Percentiles rank a stretch among this genome's conserved stretches.
Conservation (phyloP, 1,140 invertebrate genomes). For the Galleria mellonella region DNA sequence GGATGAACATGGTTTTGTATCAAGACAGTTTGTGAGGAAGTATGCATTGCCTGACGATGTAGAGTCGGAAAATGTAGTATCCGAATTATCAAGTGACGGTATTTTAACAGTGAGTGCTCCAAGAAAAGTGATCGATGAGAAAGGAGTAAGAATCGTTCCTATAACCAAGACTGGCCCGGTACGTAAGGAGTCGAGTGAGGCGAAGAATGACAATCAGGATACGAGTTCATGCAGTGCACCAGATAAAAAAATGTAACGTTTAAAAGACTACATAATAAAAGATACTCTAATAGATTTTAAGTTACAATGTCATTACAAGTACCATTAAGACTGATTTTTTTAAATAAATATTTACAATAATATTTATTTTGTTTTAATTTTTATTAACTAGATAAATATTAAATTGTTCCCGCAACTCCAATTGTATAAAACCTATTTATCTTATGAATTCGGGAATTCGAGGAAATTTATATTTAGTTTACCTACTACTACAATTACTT, state of each 20-base stretch:
- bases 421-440: too few species aligned
- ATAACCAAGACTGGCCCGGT: slow-evolving; percentile 55
- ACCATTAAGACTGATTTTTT: neutral
- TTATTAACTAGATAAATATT: too few species aligned
- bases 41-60: slow-evolving; percentile 79
- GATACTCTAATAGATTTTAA: too few species aligned
- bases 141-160: slow-evolving; percentile 55
- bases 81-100: slow-evolving; percentile 83
- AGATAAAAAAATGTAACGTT: neutral
- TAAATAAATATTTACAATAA: too few species aligned
- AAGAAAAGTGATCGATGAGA: slow-evolving; percentile 68
- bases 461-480: too few species aligned
- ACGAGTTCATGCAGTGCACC: slow-evolving; percentile 17
- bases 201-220: slow-evolving; percentile 15
- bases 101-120: slow-evolving; percentile 81
- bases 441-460: too few species aligned
- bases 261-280: too few species aligned
- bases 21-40: slow-evolving; percentile 81
- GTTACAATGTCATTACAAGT: neutral
- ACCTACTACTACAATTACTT: too few species aligned
- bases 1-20: slow-evolving; percentile 77
- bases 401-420: too few species aligned
- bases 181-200: slow-evolving; percentile 32
- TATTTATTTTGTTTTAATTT: too few species aligned
- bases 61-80: slow-evolving; percentile 79